Evolutionary conservation across 2,113 vertebrate genomes (phyloP), one percentile per base, ranked within the genome.

Genomic region (Canis aureus): DNA sequence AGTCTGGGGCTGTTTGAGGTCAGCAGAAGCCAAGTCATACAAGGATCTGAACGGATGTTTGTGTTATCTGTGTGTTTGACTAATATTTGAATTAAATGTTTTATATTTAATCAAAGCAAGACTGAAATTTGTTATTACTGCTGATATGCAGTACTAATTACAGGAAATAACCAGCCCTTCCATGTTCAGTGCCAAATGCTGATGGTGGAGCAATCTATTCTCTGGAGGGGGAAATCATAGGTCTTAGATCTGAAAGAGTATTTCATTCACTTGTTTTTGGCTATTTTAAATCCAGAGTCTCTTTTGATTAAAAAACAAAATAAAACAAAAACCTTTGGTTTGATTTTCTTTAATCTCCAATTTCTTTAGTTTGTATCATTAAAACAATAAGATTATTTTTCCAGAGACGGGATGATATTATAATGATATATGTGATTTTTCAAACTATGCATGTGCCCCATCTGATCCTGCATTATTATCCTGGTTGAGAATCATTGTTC

Each of bases 61-160:
- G 90, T 95, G 66, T 96, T 97, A 91, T 97, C 95, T 91, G 55
- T 86, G 90, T 96, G 97, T 97, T 97, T 95, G 88, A 80, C 93
- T 98, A 95, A 97, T 95, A 89, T 94, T 97, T 98, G 96, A 97
- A 96, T 94, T 80, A 88, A 95, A 89, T 89, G 97, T 92, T 98
- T 98, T 85, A 91, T 97, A 96, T 98, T 95, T 96, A 97, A 97
- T 98, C 96, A 98, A 97, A 97, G 95, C 95, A 95, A 97, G 80
- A 96, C 95, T 89, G 92, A 97, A 97, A 78, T 94, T 94, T 71
- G 76, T 91, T 96, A 96, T 97, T 94, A 66, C 76, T 97, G 88
- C 94, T 96, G 97, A 97, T 96, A 94, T 43, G 76, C 96, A 71
- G 43, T 78, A 74, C 92, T 97, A 97, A 98, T 98, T 97, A 96